These are phyloP conservation scores for Chaetogeoica ovagalla DNA, from an alignment of 2,888 invertebrate species.

Conservation along the genomic window DNA sequence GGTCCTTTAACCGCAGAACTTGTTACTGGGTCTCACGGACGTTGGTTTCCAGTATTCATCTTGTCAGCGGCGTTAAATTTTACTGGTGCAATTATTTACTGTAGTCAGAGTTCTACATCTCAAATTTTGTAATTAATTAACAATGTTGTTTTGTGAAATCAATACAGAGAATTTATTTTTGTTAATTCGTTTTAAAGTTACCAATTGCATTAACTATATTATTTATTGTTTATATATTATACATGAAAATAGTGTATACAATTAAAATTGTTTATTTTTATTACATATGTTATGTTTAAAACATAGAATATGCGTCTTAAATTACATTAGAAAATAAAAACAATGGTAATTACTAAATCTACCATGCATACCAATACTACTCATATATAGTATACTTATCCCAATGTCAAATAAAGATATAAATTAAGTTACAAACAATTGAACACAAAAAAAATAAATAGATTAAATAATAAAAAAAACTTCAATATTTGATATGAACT, in stretches of 20 bases:
- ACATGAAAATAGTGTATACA: background rate
- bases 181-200: slow-evolving; percentile 51
- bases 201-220: slow-evolving; percentile 44
- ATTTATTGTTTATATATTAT: slow-evolving; percentile 40
- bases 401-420: no score
- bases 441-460: no score
- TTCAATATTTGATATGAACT: no score
- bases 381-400: no score
- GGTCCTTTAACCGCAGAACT: slow-evolving; percentile 75
- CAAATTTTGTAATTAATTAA: slow-evolving; percentile 64
- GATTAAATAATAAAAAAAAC: no score
- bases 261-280: slow-evolving; percentile 23
- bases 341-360: no score
- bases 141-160: slow-evolving; percentile 14
- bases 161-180: slow-evolving; percentile 44
- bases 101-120: slow-evolving; percentile 72
- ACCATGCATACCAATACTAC: no score
- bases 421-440: no score
- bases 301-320: no score
- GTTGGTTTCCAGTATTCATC: slow-evolving; percentile 76
- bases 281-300: background rate
- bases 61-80: slow-evolving; percentile 73
- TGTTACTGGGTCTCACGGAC: slow-evolving; percentile 70
- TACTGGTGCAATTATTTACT: slow-evolving; percentile 72
- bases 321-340: no score